Conservation (phyloP, 2,888 invertebrate genomes). For the Aricia artaxerxes region DNA sequence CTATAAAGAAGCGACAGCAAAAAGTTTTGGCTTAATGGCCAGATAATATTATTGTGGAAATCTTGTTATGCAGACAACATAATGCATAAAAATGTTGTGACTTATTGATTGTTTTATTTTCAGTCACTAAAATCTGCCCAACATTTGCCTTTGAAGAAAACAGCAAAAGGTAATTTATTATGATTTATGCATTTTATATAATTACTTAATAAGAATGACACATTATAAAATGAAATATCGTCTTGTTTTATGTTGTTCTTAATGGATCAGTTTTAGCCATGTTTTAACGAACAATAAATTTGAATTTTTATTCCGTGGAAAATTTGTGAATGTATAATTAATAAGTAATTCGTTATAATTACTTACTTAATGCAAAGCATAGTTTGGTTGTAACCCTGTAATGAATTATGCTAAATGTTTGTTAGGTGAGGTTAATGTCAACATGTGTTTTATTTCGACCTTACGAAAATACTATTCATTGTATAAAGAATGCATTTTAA, state of each 20-base stretch:
- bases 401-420: background rate
- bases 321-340: background rate
- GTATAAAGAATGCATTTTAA: background rate
- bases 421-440: background rate
- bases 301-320: background rate
- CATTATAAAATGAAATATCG: background rate
- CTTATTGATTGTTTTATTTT: conserved; percentile 43
- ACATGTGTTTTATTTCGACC: conserved; percentile 16
- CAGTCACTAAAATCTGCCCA: conserved; percentile 68
- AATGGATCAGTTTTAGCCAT: too few relatives aligned
- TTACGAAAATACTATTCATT: background rate
- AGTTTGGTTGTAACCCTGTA: background rate
- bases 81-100: background rate
- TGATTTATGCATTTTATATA: background rate
- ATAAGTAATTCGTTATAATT: background rate
- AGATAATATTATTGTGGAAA: too few relatives aligned
- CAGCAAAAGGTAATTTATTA: conserved; percentile 57
- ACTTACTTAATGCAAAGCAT: conserved; percentile 18
- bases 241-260: too few relatives aligned
- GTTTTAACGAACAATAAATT: background rate
- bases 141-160: conserved; percentile 62
- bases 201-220: too few relatives aligned
- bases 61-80: too few relatives aligned
- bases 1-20: too few relatives aligned
- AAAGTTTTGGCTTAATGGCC: too few relatives aligned